These are phyloP conservation scores for Platysteira castanea DNA, from an alignment of 2,113 vertebrate genomes.

Conservation along the genomic window DNA sequence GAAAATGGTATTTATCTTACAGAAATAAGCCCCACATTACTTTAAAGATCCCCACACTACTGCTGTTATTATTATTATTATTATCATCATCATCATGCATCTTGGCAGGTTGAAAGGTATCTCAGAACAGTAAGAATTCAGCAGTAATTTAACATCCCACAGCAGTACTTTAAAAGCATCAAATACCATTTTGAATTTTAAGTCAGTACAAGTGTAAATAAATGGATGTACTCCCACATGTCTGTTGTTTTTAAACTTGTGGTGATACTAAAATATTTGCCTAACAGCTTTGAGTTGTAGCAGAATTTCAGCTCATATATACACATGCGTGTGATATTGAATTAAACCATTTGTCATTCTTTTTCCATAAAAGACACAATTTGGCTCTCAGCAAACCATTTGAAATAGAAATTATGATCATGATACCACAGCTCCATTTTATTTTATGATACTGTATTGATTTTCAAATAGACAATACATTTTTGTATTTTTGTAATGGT, in stretches of 20 bases:
- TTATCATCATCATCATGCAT: conserved; percentile 7
- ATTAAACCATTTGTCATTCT: conserved; percentile 73
- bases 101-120: conserved; percentile 64
- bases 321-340: conserved; percentile 45
- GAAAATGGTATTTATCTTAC: conserved; percentile 60
- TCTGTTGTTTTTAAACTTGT: conserved; percentile 36
- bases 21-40: not conserved
- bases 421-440: conserved; percentile 67
- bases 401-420: conserved; percentile 74
- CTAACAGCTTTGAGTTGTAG: conserved; percentile 40
- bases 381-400: conserved; percentile 68
- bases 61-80: conserved; percentile 24
- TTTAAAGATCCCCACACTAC: conserved; percentile 36
- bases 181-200: conserved; percentile 53
- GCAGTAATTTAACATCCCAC: conserved; percentile 57
- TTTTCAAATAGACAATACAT: conserved; percentile 72
- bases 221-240: conserved; percentile 24
- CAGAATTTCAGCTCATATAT: conserved; percentile 55
- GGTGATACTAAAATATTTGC: conserved; percentile 51
- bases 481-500: conserved; percentile 67
- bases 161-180: conserved; percentile 18
- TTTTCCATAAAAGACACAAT: conserved; percentile 61
- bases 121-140: conserved; percentile 44
- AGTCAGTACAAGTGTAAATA: conserved; percentile 49
- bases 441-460: conserved; percentile 73